These are phyloP conservation scores for Tipula vernalis DNA, from an alignment of 2,888 invertebrate genomes.

Conservation along the genomic window DNA sequence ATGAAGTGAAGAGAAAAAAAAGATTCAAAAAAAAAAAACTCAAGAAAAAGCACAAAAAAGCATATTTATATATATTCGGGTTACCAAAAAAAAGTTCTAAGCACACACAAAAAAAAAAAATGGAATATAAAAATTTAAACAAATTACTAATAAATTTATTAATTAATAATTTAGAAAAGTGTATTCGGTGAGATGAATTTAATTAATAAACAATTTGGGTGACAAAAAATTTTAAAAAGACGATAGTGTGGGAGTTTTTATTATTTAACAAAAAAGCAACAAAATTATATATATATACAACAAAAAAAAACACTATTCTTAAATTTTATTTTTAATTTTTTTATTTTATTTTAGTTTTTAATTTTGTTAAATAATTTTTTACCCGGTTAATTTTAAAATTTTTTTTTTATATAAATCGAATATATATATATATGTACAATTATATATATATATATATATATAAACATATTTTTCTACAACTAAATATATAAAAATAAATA, in stretches of 20 bases:
- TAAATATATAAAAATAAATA: not conserved
- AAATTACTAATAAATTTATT: conserved; percentile 18
- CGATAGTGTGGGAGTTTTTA: conserved; percentile 7
- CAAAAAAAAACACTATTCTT: not conserved
- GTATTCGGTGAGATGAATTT: conserved; percentile 25
- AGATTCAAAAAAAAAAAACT: not conserved
- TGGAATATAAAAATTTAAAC: conserved; percentile 13
- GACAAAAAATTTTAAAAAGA: conserved; percentile 11
- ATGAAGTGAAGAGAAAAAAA: conserved; percentile 7
- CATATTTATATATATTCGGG: not conserved
- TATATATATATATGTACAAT: not conserved
- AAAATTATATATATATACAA: not conserved
- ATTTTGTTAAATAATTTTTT: not conserved
- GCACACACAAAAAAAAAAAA: conserved; percentile 11
- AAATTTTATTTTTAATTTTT: conserved; percentile 8
- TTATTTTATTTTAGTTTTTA: not conserved
- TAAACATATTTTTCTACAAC: not conserved
- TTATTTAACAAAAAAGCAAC: not conserved
- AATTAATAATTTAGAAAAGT: conserved; percentile 19
- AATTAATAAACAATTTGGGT: conserved; percentile 12
- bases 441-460: not conserved
- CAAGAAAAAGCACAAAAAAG: conserved; percentile 5
- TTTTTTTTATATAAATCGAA: not conserved
- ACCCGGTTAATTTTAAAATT: not conserved
- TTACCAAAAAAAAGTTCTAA: not conserved